A percentile compares a stretch with the other conserved stretches of the same genome.
These are phyloP conservation scores for Metaphire vulgaris DNA, from an alignment of 1,140 invertebrate genomes.

Conservation along the genomic window DNA sequence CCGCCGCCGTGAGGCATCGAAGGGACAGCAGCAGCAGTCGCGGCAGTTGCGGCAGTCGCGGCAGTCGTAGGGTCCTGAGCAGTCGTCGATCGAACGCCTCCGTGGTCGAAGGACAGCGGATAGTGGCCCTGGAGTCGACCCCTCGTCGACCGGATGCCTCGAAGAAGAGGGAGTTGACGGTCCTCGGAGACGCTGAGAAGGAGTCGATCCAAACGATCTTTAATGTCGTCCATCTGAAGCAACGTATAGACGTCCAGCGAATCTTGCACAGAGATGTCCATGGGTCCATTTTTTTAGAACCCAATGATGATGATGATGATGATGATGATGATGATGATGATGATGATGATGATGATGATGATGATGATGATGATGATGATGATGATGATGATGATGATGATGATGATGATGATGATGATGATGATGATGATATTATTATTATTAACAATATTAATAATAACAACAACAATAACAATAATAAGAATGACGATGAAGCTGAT, in stretches of 20 bases:
- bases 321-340: conserved; percentile 17
- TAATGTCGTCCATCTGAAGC: background rate
- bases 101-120: background rate
- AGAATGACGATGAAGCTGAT: background rate
- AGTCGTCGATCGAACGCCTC: no score
- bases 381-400: conserved; percentile 9
- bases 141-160: background rate
- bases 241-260: no score
- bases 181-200: background rate
- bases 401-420: background rate
- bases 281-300: no score
- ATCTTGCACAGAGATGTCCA: no score
- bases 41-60: no score
- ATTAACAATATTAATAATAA: no score
- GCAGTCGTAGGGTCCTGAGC: no score
- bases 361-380: conserved; percentile 18
- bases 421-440: no score
- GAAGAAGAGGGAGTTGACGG: background rate
- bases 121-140: background rate
- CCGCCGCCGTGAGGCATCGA: background rate
- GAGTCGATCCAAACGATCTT: background rate
- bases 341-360: conserved; percentile 15
- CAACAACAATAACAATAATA: background rate
- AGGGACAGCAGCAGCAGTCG: no score
- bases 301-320: conserved; percentile 5